Percentiles rank a stretch among this genome's conserved stretches.
These are phyloP conservation scores for Orthosia gothica DNA, from an alignment of 2,888 invertebrate genomes.

Conservation along the genomic window DNA sequence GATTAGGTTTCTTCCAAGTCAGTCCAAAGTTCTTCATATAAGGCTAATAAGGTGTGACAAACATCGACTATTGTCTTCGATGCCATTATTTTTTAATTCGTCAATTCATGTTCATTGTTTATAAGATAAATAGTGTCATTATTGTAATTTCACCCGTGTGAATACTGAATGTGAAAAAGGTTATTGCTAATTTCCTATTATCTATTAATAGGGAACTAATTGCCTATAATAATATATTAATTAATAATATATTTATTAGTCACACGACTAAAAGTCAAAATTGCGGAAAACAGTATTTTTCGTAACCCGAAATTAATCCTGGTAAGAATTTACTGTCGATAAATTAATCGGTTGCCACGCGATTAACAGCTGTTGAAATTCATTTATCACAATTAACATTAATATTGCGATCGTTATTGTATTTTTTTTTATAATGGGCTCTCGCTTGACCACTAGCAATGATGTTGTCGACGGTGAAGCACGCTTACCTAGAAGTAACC, in stretches of 20 bases:
- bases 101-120: constrained; percentile 14
- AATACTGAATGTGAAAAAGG: constrained; percentile 13
- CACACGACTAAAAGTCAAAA: not conserved
- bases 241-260: not conserved
- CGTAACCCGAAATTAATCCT: not conserved
- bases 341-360: no score
- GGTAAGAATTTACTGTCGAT: no score
- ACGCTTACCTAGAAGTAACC: no score
- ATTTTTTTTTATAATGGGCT: no score
- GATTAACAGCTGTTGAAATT: no score
- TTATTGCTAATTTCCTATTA: constrained; percentile 14
- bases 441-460: no score
- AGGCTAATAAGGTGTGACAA: not conserved
- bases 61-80: constrained; percentile 25
- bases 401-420: no score
- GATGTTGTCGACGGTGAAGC: no score
- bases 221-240: no score
- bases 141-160: constrained; percentile 22
- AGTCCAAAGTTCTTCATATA: no score
- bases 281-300: not conserved
- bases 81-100: constrained; percentile 10
- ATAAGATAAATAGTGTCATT: constrained; percentile 19
- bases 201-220: not conserved
- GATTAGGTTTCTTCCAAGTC: not conserved
- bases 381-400: no score